Evolutionary conservation across 2,888 invertebrate genomes (phyloP), one percentile per base, ranked within the genome.

Genomic region (Drosophila leonis): DNA sequence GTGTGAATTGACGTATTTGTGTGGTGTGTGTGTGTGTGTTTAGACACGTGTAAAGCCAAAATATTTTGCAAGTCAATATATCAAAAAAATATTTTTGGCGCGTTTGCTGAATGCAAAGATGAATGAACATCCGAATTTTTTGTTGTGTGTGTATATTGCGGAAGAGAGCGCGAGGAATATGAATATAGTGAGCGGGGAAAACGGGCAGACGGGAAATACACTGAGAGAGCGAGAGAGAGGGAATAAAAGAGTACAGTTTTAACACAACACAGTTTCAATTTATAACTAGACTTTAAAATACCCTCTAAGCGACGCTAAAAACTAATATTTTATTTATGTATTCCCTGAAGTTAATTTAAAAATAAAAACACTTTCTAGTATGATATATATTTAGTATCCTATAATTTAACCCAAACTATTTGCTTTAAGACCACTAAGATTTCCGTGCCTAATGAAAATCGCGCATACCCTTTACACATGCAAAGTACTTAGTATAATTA

Each of bases 41-140:
- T 56, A 75, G 81, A 82, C 79, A 84, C 83, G 74, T 85, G 85
- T 83, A 85, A 76, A 84, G 88, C 87, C 72, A 85, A 84, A 88
- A 84, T 88, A 84, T 87, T 84, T 81, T 85, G 84, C 83, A 74
- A 88, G 84, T 84, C 84, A 88, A 84, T 84, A 84, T 84, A 84
- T 84, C 81, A 84, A 83, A 84, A 84, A 84, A 82, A 83, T 83
- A 74, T 86, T 75, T 60, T 75, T 60, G 78, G 75, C 69, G 68
- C 78, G 80, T 72, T 84, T 76, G 71, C 76, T 76, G 69, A 71
- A 82, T 80, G 73, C 65, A 76, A 79, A 75, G 85, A 82, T 85
- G 85, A 88, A 79, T 85, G 79, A 79, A 70, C 83, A 87, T 52
- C 66, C 51, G 59, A 67, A 55, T 72, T 69, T 65, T 61, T 52